A percentile compares a stretch with the other conserved stretches of the same genome.
Conservation (phyloP, 2,797 vertebrate genomes). For the Hemitrygon akajei region DNA sequence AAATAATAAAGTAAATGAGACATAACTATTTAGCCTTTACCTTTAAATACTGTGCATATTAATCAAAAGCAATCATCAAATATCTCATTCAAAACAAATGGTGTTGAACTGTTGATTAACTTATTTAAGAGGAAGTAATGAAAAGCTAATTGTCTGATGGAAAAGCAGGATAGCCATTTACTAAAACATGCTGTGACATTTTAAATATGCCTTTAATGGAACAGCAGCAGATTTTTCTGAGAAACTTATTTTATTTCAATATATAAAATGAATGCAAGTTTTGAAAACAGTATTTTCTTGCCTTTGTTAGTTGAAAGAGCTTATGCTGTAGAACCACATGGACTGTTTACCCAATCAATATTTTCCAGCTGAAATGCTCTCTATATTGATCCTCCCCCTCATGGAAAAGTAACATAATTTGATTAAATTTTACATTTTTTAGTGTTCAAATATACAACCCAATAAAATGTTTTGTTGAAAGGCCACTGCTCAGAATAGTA, state of each 20-base stretch:
- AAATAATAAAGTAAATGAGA: background rate
- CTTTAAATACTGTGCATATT: background rate
- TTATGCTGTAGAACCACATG: background rate
- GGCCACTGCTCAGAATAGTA: background rate
- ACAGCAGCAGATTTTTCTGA: background rate
- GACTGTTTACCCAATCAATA: background rate
- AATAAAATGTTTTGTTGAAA: constrained; percentile 4
- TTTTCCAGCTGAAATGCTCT: background rate
- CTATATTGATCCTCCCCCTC: background rate
- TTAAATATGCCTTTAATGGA: background rate
- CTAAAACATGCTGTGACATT: background rate
- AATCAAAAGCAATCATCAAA: background rate
- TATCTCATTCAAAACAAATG: background rate
- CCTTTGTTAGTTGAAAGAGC: background rate
- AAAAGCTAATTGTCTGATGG: background rate
- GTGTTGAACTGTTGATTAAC: background rate
- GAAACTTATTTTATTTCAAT: background rate
- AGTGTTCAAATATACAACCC: background rate
- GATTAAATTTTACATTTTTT: constrained; percentile 13
- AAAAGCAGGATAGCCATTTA: background rate
- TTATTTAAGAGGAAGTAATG: background rate
- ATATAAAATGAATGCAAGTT: background rate
- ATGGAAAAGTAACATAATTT: constrained; percentile 10
- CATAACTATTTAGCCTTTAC: background rate
- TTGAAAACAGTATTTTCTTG: background rate